Conservation (phyloP, 2,888 invertebrate species). For the Brachypterus glaber region DNA sequence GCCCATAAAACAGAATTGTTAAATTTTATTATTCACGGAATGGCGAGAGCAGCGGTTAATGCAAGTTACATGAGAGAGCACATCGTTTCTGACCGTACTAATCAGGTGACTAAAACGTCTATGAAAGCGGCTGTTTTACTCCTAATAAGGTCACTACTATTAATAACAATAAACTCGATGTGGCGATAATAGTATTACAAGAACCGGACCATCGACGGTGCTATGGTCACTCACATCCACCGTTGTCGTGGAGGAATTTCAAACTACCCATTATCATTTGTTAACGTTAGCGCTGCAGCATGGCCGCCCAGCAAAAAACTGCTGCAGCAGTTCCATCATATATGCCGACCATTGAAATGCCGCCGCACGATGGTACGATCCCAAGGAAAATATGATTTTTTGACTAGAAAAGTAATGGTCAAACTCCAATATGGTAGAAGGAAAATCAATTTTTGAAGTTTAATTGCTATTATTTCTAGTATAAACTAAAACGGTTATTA, state of each 20-base stretch:
- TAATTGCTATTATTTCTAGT: too few species aligned
- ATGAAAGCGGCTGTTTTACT: conserved; percentile 35
- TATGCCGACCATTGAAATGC: conserved; percentile 3
- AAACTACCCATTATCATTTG: conserved; percentile 42
- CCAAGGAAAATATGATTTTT: too few species aligned
- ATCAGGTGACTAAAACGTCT: conserved; percentile 41
- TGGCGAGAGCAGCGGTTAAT: conserved; percentile 28
- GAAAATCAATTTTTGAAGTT: too few species aligned
- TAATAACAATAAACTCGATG: conserved; percentile 44
- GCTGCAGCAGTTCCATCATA: conserved; percentile 6
- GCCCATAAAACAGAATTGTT: conserved; percentile 36
- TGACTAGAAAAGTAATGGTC: too few species aligned
- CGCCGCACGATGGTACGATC: neutral
- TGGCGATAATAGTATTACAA: conserved; percentile 42
- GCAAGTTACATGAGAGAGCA: conserved; percentile 37
- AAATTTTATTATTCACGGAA: conserved; percentile 38
- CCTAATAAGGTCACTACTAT: conserved; percentile 41
- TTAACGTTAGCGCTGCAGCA: conserved; percentile 31
- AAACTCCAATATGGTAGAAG: too few species aligned
- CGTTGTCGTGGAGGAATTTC: conserved; percentile 38
- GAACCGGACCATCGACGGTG: conserved; percentile 32
- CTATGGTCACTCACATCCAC: conserved; percentile 18
- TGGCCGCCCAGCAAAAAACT: conserved; percentile 28
- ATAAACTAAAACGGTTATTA: too few species aligned
- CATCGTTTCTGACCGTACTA: conserved; percentile 30